These are phyloP conservation scores for Hemaris fuciformis DNA, from an alignment of 2,888 invertebrate genomes.

Conservation along the genomic window DNA sequence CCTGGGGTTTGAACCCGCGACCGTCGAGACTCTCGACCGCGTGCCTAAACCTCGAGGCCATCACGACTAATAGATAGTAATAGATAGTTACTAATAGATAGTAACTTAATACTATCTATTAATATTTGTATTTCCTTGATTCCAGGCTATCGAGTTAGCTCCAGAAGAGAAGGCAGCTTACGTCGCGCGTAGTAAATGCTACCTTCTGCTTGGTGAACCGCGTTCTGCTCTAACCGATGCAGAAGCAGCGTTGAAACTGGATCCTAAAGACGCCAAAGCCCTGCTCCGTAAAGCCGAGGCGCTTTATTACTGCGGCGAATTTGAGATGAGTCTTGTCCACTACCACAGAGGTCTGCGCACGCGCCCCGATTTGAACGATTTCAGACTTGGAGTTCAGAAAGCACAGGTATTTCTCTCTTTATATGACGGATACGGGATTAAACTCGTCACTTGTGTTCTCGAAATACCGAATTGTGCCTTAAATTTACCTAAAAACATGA, in stretches of 20 bases:
- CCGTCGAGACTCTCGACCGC: no score
- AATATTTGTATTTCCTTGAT: conserved; percentile 27
- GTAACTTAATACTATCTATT: no score
- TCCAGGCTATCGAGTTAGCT: conserved; percentile 92
- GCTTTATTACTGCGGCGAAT: conserved; percentile 94
- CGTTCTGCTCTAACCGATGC: conserved; percentile 91
- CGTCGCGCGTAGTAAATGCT: conserved; percentile 94
- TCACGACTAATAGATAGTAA: no score
- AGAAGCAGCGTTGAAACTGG: conserved; percentile 88
- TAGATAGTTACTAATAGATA: no score
- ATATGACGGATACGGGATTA: not conserved
- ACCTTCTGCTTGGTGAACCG: conserved; percentile 91
- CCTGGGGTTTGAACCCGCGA: no score
- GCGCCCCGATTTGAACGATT: conserved; percentile 90
- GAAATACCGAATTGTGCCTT: no score
- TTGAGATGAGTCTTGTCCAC: conserved; percentile 95
- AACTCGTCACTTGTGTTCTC: no score
- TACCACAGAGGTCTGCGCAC: conserved; percentile 93
- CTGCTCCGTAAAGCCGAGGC: conserved; percentile 96
- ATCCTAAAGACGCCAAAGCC: conserved; percentile 83
- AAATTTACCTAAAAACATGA: no score
- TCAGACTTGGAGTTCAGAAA: conserved; percentile 92
- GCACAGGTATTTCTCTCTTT: conserved; percentile 80
- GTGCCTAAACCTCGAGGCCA: no score
- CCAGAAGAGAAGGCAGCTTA: conserved; percentile 92